These are phyloP conservation scores for Pherbina coryleti DNA, from an alignment of 2,888 invertebrate genomes.

Conservation along the genomic window DNA sequence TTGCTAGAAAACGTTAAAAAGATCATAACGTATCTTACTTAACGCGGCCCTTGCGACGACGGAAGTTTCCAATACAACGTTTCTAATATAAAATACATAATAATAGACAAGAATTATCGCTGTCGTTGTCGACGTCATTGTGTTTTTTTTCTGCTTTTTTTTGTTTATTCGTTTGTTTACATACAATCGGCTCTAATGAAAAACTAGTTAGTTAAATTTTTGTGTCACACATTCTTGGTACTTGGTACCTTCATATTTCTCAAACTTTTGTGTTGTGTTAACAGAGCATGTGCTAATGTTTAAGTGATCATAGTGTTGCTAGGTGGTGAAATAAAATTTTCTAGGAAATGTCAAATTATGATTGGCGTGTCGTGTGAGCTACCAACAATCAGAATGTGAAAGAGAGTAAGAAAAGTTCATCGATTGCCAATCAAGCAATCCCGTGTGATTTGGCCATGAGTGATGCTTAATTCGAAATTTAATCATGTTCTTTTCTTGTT, in stretches of 20 bases:
- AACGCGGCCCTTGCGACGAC: constrained; percentile 13
- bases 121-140: too few species aligned
- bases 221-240: constrained; percentile 14
- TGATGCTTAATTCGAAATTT: too few species aligned
- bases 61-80: constrained; percentile 20
- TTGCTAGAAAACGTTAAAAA: constrained; percentile 62
- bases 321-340: too few species aligned
- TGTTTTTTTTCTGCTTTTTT: too few species aligned
- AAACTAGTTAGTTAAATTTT: constrained; percentile 12
- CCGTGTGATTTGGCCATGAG: too few species aligned
- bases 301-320: background rate
- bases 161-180: constrained; percentile 25
- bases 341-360: too few species aligned
- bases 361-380: too few species aligned
- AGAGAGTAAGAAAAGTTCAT: too few species aligned
- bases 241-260: background rate
- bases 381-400: too few species aligned
- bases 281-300: background rate
- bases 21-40: constrained; percentile 54
- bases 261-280: background rate
- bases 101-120: too few species aligned
- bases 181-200: constrained; percentile 1
- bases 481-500: too few species aligned
- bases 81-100: constrained; percentile 13
- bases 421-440: too few species aligned